These are phyloP conservation scores for Heliothis subflexa DNA, from an alignment of 1,140 invertebrate species.

Conservation along the genomic window DNA sequence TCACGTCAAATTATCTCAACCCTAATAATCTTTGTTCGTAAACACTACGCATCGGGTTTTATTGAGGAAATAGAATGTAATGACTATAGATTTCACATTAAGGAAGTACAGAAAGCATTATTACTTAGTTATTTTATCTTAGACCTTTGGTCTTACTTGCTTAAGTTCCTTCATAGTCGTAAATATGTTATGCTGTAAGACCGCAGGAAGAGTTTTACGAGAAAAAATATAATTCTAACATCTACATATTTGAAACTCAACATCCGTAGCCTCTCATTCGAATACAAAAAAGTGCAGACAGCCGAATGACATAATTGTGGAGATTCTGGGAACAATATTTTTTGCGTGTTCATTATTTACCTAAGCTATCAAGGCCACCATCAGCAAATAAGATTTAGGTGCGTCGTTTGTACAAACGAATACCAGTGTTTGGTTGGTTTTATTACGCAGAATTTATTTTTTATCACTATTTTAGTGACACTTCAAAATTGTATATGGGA, in stretches of 20 bases:
- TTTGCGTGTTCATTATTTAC: constrained; percentile 19
- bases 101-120: constrained; percentile 24
- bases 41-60: constrained; percentile 18
- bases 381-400: constrained; percentile 34
- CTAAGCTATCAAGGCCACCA: constrained; percentile 17
- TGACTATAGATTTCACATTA: not conserved
- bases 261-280: too few relatives aligned
- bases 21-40: constrained; percentile 7
- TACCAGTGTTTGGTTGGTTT: constrained; percentile 13
- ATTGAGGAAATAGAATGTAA: constrained; percentile 17
- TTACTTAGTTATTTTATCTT: constrained; percentile 12
- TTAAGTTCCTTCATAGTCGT: not conserved
- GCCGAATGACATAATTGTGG: constrained; percentile 30
- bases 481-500: not conserved
- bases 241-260: too few relatives aligned
- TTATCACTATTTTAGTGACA: not conserved
- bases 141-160: not conserved
- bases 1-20: constrained; percentile 7
- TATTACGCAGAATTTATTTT: not conserved
- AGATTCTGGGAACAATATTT: constrained; percentile 15
- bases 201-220: too few relatives aligned
- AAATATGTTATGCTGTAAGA: not conserved
- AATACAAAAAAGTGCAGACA: not conserved
- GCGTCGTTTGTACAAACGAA: constrained; percentile 29
- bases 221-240: too few relatives aligned